Evolutionary conservation across 1,140 invertebrate genomes (phyloP), one percentile per base, ranked within the genome.

Genomic region (Subanguina moxae): DNA sequence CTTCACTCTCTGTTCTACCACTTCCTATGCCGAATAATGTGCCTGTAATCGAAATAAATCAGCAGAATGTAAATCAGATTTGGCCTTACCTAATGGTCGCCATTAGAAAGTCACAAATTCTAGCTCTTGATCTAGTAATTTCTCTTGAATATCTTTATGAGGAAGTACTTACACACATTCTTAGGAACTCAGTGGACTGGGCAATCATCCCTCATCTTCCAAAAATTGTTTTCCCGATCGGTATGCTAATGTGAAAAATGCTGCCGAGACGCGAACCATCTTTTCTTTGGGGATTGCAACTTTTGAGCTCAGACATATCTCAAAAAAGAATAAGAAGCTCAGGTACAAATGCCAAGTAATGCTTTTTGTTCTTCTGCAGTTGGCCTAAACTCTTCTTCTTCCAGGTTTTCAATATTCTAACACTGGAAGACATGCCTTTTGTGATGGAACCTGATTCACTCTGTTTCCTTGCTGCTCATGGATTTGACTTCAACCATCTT

Each of bases 151-250:
- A 52, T 52, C n/a, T n/a, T n/a, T n/a, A n/a, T n/a, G n/a, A n/a
- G n/a, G 17, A 52, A 52, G 15, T 7, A 52, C 48, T 15, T 15
- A 52, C 3, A 27, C 1, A 42, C 17, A 42, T 8, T 7, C n/a
- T 58, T 71, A 70, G 68, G 68, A 70, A 52, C 25, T 70, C n/a
- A 70, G 68, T 70, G 68, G 68, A 19, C 56, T 70, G n/a, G 68
- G 68, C 28, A 48, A 70, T 21, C 28, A 42, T 52, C 32, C 32
- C n/a, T 28, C 48, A 0, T 38, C 28, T 5, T 38, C 43, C 23
- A 69, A 38, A 46, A 38, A 30, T 11, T 17, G 23, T n/a, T 66
- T 71, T 21, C 19, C 46, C 0, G 68, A 70, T 38, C 25, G 68
- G 8, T 70, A 70, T 32, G 70, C 28, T 1, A 27, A 21, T 45